A percentile compares a stretch with the other conserved stretches of the same genome.
Conservation (phyloP, 2,113 vertebrate genomes). For the Carollia perspicillata region DNA sequence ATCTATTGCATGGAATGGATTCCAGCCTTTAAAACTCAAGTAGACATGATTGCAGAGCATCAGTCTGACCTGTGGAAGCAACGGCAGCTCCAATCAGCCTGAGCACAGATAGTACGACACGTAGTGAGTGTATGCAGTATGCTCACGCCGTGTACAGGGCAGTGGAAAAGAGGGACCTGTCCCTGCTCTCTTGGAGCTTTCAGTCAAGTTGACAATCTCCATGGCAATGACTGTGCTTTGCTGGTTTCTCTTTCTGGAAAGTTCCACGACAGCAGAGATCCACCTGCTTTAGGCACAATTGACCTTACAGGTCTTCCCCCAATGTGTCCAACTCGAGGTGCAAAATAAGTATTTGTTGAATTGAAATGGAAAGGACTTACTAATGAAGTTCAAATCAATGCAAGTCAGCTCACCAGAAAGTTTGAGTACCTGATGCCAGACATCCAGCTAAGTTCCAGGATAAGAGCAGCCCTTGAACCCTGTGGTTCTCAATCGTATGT, state of each 20-base stretch:
- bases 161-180: neutral
- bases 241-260: neutral
- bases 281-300: neutral
- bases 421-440: neutral
- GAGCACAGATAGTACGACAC: neutral
- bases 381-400: neutral
- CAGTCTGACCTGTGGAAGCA: neutral
- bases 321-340: neutral
- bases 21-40: conserved; percentile 65
- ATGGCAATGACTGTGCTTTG: accelerated
- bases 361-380: neutral
- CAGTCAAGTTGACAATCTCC: too few relatives aligned
- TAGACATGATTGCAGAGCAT: conserved; percentile 50
- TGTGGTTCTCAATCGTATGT: neutral
- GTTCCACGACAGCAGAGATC: neutral
- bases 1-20: conserved; percentile 57
- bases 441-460: neutral
- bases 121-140: accelerated
- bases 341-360: neutral
- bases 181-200: neutral
- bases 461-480: accelerated
- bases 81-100: neutral
- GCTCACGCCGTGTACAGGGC: neutral
- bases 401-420: neutral
- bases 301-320: neutral